Percentiles rank a stretch among this genome's conserved stretches.
phyloP scores from a whole-genome alignment of 2,888 invertebrate genomes.

The Odontocolon sp. region DNA sequence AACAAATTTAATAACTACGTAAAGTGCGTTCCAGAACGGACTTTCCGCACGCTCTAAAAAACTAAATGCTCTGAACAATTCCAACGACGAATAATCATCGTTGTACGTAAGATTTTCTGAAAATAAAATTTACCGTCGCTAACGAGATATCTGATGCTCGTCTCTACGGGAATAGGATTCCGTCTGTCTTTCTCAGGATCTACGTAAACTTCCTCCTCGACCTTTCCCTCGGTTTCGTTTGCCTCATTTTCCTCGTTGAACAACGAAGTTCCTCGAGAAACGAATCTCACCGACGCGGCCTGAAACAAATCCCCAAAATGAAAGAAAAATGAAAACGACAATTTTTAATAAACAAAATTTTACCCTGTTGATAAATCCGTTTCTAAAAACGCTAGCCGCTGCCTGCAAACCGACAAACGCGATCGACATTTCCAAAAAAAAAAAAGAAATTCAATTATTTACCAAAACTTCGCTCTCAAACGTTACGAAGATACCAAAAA shows the following conservation, averaged over 20 bases:
- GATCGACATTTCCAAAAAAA: constrained; percentile 64
- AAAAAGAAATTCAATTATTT: background rate
- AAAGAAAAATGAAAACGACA: background rate
- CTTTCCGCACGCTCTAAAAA: too few species aligned
- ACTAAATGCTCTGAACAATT: too few species aligned
- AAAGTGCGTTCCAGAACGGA: too few species aligned
- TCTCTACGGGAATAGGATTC: constrained; percentile 88
- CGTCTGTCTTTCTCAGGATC: constrained; percentile 86
- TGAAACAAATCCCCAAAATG: constrained; percentile 42
- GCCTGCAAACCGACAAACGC: constrained; percentile 63
- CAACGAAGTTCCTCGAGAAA: constrained; percentile 52
- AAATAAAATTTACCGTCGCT: too few species aligned
- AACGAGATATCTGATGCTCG: constrained; percentile 90
- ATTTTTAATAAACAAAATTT: constrained; percentile 11
- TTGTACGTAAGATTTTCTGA: too few species aligned
- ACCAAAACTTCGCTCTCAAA: constrained; percentile 1
- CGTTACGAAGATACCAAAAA: background rate
- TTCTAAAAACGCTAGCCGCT: constrained; percentile 57
- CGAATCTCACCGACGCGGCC: constrained; percentile 62
- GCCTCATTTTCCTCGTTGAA: constrained; percentile 25
- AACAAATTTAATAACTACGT: too few species aligned
- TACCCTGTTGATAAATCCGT: constrained; percentile 65
- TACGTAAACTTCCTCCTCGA: constrained; percentile 68
- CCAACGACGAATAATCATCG: too few species aligned
- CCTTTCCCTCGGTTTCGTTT: background rate